Evolutionary conservation across 2,888 invertebrate genomes (phyloP).

Genomic region (Eupithecia tripunctaria): DNA sequence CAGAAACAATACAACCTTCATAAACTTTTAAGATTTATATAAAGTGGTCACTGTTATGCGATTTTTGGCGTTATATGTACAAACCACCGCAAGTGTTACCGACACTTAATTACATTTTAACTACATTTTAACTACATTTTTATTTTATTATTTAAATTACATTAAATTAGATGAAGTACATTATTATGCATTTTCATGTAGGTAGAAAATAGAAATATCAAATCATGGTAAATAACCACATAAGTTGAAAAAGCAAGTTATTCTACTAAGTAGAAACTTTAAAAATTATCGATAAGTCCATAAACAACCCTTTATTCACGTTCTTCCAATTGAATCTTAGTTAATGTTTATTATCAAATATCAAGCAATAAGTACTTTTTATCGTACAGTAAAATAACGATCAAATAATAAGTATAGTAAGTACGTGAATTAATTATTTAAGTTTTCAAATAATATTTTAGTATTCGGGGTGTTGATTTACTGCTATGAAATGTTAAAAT

Average conservation of each 20-base stretch:
- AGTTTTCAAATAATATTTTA: conserved; percentile 26
- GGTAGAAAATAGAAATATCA: neutral
- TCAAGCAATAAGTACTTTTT: conserved; percentile 20
- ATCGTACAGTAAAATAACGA: conserved; percentile 5
- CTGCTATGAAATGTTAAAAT: neutral
- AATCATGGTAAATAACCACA: neutral
- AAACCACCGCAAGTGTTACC: neutral
- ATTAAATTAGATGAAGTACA: neutral
- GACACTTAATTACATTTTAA: no score
- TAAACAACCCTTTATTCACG: neutral
- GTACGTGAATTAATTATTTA: conserved; percentile 15
- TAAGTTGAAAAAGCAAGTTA: neutral
- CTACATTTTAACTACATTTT: no score
- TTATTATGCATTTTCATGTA: neutral
- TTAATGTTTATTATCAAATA: conserved; percentile 1
- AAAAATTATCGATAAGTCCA: neutral
- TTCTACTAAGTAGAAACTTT: neutral
- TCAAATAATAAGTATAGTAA: conserved; percentile 24
- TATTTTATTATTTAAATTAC: no score
- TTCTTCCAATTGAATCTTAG: neutral
- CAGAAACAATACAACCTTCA: no score
- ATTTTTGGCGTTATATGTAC: no score
- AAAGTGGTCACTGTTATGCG: no score
- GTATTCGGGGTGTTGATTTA: conserved; percentile 26
- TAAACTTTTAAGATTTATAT: no score